A percentile compares a stretch with the other conserved stretches of the same genome.
phyloP scores from a whole-genome alignment of 2,797 vertebrate genomes.

The Pteropus rufus region DNA sequence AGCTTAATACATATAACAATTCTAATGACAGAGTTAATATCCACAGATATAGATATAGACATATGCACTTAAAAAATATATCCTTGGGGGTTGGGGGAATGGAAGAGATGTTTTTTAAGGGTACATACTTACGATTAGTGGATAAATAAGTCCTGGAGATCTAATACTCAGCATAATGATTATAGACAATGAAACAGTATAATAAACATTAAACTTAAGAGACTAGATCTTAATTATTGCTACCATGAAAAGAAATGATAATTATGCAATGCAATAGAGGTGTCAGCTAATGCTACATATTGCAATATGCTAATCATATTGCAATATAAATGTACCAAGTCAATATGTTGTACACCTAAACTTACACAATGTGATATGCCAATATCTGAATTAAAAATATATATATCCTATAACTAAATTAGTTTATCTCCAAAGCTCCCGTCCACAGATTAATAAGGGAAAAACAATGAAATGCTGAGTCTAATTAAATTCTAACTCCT shows the following conservation, averaged over 20 bases:
- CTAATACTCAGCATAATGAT: neutral
- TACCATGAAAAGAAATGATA: neutral
- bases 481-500: neutral
- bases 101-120: neutral
- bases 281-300: neutral
- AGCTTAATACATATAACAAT: neutral
- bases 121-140: too few species aligned
- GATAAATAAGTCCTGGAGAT: neutral
- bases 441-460: neutral
- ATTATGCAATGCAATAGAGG: neutral
- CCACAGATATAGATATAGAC: neutral
- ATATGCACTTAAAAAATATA: neutral
- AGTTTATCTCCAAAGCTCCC: neutral
- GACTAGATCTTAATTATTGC: neutral
- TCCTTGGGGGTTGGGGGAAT: neutral
- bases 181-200: neutral
- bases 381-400: neutral
- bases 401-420: neutral
- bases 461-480: neutral
- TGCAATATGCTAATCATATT: neutral
- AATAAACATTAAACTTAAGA: neutral
- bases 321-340: neutral
- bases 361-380: neutral
- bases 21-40: neutral
- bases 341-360: neutral